phyloP scores from a whole-genome alignment of 2,113 vertebrate species.

The Bos javanicus region DNA sequence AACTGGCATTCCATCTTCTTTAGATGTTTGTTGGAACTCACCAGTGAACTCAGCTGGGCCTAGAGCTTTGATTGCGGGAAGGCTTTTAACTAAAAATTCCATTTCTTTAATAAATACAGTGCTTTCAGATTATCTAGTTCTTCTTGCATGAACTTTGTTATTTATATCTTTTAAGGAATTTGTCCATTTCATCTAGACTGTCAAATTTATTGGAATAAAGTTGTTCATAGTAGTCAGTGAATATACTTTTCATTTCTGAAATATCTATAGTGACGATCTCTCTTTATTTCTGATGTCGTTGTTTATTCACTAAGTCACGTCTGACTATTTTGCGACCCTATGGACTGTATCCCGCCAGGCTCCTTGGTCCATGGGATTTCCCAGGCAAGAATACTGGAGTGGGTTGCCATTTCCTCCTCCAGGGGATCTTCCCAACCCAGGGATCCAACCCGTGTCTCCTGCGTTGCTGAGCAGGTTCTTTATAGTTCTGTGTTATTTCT shows the following conservation, averaged over 20 bases:
- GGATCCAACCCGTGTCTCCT: background rate
- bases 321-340: background rate
- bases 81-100: constrained; percentile 11
- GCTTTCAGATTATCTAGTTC: background rate
- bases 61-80: background rate
- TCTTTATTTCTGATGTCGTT: background rate
- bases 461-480: background rate
- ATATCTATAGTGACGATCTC: background rate
- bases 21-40: background rate
- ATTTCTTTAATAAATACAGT: background rate
- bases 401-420: background rate
- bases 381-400: background rate
- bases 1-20: background rate
- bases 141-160: background rate
- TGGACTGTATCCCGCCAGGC: background rate
- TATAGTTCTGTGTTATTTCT: background rate
- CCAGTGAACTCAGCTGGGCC: background rate
- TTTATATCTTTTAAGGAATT: background rate
- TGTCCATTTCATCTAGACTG: background rate
- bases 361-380: background rate
- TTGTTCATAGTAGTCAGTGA: background rate
- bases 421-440: background rate
- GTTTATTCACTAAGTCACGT: background rate
- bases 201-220: background rate
- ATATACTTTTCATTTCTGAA: background rate